Evolutionary conservation across 2,888 invertebrate genomes (phyloP), one percentile per base, ranked within the genome.

Genomic region (Oscheius sp.): DNA sequence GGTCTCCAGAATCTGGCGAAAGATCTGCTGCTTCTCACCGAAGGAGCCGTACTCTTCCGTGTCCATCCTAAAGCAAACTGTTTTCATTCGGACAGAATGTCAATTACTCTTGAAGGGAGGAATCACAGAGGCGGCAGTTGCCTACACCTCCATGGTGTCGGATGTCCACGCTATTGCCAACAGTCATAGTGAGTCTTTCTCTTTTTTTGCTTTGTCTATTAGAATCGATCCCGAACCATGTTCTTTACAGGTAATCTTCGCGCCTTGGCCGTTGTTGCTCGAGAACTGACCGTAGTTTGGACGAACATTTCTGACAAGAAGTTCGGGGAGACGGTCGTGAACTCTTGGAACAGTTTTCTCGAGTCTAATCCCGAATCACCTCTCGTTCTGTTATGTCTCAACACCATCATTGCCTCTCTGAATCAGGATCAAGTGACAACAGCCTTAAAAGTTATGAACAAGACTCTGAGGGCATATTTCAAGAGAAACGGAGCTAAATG

Each of bases 261-360:
- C 32, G 76, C 77, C 2, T 85, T 81, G 60, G 58, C 76, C 13
- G 73, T 76, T 10, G 81, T 88, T 7, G 79, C 82, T 3, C 59
- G 79, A 37, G 87, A 88, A 63, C 66, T 88, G 60, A 86, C 83
- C 13, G 62, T 77, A n/a, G 63, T 86, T 37, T 87, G 86, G 86
- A 76, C 82, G 35, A 73, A 81, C 33, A 82, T 85, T 48, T 50
- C 80, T 7, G 82, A 84, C 70, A 50, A 74, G 2, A 79, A 79
- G 63, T 53, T 83, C 57, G 84, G 83, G 75, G 84, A 84, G 63
- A 65, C 79, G 4, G 75, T 84, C 10, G 82, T 84, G n/a, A 76
- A 74, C 4, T 50, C 75, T 9, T 83, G 80, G 79, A 79, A 76
- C 10, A 76, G 77, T 33, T 83, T 77, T 70, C 68, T 84, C 11